phyloP scores from a whole-genome alignment of 2,888 invertebrate genomes.

The Eledona agricola region DNA sequence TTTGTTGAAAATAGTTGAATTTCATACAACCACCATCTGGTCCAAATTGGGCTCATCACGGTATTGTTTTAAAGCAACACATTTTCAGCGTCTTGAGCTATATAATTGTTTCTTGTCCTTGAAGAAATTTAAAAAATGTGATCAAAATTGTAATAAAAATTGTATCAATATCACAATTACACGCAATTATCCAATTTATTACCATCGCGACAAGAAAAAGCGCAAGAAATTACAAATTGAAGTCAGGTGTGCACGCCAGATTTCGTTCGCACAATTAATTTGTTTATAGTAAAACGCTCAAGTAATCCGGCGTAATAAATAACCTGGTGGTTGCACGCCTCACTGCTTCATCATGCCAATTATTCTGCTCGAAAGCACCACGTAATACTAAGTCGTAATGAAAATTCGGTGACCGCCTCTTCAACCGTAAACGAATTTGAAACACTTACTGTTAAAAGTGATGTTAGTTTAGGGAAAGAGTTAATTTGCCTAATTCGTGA shows the following conservation, averaged over 20 bases:
- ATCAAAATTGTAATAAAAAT: too few relatives aligned
- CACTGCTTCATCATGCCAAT: slow-evolving; percentile 32
- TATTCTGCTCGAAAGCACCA: slow-evolving; percentile 34
- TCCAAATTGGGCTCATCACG: too few relatives aligned
- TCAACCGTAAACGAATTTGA: slow-evolving; percentile 36
- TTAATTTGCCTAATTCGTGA: slow-evolving; percentile 26
- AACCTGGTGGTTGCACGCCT: slow-evolving; percentile 29
- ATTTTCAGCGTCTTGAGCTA: too few relatives aligned
- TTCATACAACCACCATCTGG: too few relatives aligned
- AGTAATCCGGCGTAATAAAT: slow-evolving; percentile 36
- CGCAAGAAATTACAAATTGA: slow-evolving; percentile 31
- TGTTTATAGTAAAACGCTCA: slow-evolving; percentile 38
- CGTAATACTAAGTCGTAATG: slow-evolving; percentile 36
- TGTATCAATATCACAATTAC: too few relatives aligned
- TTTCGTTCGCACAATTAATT: slow-evolving; percentile 39
- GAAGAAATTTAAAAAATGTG: too few relatives aligned
- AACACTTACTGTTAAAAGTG: slow-evolving; percentile 29
- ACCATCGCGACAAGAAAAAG: slow-evolving; percentile 13
- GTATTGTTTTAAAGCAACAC: too few relatives aligned
- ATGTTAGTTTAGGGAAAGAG: slow-evolving; percentile 27
- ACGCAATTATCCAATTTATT: too few relatives aligned
- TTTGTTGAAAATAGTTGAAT: too few relatives aligned
- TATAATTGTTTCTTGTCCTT: too few relatives aligned
- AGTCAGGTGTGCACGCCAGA: slow-evolving; percentile 37
- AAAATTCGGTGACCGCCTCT: slow-evolving; percentile 19